Percentiles rank a stretch among this genome's conserved stretches.
These are phyloP conservation scores for Sminthurinus aureus DNA, from an alignment of 2,888 invertebrate genomes.

Conservation along the genomic window DNA sequence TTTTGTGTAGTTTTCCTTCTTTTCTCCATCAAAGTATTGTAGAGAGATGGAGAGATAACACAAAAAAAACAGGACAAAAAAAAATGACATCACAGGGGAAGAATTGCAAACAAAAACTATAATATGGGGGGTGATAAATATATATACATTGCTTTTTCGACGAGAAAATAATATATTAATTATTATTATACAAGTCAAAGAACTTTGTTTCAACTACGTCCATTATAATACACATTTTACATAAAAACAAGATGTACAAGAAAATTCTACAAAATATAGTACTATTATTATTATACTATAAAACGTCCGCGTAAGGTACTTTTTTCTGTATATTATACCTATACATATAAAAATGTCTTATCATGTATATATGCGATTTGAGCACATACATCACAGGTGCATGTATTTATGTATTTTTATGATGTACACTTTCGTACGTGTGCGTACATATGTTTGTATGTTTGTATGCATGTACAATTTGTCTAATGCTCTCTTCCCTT, in stretches of 20 bases:
- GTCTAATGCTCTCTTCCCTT: too few species aligned
- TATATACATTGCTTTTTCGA: slow-evolving; percentile 14
- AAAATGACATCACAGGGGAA: slow-evolving; percentile 23
- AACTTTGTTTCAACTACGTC: slow-evolving; percentile 16
- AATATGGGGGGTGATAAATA: neutral
- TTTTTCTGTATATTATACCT: neutral
- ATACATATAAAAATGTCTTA: neutral
- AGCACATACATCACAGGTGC: too few species aligned
- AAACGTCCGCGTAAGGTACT: neutral
- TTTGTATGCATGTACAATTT: too few species aligned
- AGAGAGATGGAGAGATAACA: slow-evolving; percentile 18
- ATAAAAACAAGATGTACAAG: slow-evolving; percentile 20
- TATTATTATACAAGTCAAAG: slow-evolving; percentile 6
- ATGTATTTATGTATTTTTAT: too few species aligned
- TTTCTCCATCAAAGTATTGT: too few species aligned
- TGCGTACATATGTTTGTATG: neutral
- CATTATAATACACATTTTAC: neutral
- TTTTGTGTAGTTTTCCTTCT: slow-evolving; percentile 3
- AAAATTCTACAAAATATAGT: neutral
- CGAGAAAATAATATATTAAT: too few species aligned
- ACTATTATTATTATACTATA: neutral
- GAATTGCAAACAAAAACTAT: neutral
- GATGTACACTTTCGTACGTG: too few species aligned
- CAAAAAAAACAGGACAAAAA: neutral
- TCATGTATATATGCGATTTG: neutral